Percentiles rank a stretch among this genome's conserved stretches.
Conservation (phyloP, 1,140 invertebrate genomes). For the Heliothis subflexa region DNA sequence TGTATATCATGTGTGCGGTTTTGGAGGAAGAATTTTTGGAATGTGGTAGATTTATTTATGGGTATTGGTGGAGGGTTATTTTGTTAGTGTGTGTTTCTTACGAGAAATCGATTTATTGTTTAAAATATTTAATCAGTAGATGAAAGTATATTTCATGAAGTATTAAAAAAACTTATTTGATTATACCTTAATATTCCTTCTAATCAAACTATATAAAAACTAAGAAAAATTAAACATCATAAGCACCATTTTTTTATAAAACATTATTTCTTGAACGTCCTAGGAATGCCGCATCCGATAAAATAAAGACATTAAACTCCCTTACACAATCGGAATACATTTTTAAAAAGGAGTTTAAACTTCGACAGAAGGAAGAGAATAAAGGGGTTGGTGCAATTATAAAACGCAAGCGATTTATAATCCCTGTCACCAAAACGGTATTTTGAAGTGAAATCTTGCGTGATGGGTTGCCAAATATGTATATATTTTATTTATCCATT, state of each 20-base stretch:
- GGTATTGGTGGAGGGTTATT: not conserved
- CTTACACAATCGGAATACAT: conserved; percentile 62
- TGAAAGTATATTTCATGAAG: no score
- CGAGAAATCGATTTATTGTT: no score
- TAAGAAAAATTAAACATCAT: no score
- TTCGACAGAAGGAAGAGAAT: conserved; percentile 56
- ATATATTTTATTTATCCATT: no score
- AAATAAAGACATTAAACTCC: conserved; percentile 39
- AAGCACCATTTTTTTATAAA: not conserved
- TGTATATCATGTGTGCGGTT: conserved; percentile 56
- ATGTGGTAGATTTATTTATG: conserved; percentile 40
- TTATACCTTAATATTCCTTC: no score
- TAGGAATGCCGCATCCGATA: conserved; percentile 49
- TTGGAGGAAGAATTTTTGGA: not conserved
- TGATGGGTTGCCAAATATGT: no score
- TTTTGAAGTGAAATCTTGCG: no score
- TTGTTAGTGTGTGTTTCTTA: no score
- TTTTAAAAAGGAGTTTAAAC: conserved; percentile 64
- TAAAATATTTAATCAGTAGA: no score
- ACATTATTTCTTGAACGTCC: not conserved
- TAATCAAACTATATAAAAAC: no score
- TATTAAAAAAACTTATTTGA: no score
- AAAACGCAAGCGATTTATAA: conserved; percentile 1
- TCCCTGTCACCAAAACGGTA: no score
- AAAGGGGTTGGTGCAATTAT: conserved; percentile 27